These are phyloP conservation scores for Atlantisia rogersi DNA, from an alignment of 2,113 vertebrate species.

Conservation along the genomic window DNA sequence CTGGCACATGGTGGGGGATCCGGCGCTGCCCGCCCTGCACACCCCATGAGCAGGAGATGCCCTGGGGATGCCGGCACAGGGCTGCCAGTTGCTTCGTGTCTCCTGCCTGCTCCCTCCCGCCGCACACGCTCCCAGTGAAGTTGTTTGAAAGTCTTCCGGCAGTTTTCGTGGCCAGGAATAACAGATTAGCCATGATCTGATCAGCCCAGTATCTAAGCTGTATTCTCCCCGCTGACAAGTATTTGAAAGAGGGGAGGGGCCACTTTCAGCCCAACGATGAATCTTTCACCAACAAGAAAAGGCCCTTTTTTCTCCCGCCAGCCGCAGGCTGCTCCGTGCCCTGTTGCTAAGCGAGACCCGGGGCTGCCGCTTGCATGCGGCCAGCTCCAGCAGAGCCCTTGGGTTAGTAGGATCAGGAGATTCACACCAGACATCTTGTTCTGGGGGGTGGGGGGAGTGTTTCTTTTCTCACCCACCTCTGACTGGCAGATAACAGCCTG, in stretches of 20 bases:
- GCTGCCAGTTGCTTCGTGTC: background rate
- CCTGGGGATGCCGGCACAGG: background rate
- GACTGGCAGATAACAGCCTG: conserved; percentile 73
- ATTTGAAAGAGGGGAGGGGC: conserved; percentile 79
- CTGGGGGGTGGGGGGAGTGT: background rate
- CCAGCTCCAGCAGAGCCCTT: conserved; percentile 40
- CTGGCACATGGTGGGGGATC: accelerated
- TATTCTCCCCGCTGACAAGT: conserved; percentile 83
- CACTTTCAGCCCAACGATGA: conserved; percentile 82
- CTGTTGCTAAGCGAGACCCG: conserved; percentile 80
- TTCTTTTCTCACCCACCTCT: conserved; percentile 49
- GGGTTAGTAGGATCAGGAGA: conserved; percentile 57
- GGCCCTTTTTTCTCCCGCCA: conserved; percentile 73
- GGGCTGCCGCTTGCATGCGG: conserved; percentile 65
- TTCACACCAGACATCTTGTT: conserved; percentile 74
- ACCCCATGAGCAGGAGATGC: background rate
- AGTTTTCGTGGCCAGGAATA: conserved; percentile 86
- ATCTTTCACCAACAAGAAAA: conserved; percentile 79
- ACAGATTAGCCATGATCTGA: conserved; percentile 92
- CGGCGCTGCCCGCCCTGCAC: background rate
- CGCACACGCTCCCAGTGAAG: conserved; percentile 76
- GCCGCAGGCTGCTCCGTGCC: conserved; percentile 64
- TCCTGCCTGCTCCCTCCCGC: conserved; percentile 21
- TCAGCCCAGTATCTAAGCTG: conserved; percentile 80
- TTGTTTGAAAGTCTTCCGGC: conserved; percentile 87